Evolutionary conservation across 2,113 vertebrate species (phyloP).

Genomic region (Recurvirostra avosetta): DNA sequence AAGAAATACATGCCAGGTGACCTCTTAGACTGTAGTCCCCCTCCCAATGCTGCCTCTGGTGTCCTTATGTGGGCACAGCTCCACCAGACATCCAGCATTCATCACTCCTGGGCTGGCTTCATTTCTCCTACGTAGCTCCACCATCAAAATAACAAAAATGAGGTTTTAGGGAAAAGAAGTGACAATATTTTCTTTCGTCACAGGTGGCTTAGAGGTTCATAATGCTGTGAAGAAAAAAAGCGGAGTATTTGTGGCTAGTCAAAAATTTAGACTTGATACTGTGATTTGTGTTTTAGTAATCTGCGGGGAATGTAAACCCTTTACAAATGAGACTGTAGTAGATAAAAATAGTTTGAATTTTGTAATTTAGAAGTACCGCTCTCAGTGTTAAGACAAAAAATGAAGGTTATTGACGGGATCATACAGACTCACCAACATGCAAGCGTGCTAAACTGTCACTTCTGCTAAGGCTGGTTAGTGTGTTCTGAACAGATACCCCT

Average conservation of each 20-base stretch:
- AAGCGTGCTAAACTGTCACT: rapidly evolving
- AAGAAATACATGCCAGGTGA: background rate
- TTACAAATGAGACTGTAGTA: background rate
- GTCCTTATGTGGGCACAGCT: background rate
- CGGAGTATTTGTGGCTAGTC: background rate
- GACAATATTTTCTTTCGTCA: background rate
- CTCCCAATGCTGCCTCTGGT: background rate
- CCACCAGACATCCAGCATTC: background rate
- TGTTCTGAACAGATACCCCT: background rate
- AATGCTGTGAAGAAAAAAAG: background rate
- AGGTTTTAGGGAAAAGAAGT: background rate
- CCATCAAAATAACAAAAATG: rapidly evolving
- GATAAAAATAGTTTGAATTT: background rate
- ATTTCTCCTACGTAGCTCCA: background rate
- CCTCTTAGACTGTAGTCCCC: background rate
- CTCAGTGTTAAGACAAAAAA: background rate
- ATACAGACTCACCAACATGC: background rate
- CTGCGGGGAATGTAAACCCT: background rate
- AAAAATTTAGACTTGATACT: background rate
- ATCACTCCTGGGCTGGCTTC: background rate
- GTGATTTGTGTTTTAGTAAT: background rate
- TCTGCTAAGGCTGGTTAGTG: background rate
- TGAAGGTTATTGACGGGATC: background rate
- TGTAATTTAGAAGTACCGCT: background rate
- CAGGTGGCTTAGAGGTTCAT: background rate